Evolutionary conservation across 1,140 invertebrate genomes (phyloP), one percentile per base, ranked within the genome.

Genomic region (Drosophila albomicans): DNA sequence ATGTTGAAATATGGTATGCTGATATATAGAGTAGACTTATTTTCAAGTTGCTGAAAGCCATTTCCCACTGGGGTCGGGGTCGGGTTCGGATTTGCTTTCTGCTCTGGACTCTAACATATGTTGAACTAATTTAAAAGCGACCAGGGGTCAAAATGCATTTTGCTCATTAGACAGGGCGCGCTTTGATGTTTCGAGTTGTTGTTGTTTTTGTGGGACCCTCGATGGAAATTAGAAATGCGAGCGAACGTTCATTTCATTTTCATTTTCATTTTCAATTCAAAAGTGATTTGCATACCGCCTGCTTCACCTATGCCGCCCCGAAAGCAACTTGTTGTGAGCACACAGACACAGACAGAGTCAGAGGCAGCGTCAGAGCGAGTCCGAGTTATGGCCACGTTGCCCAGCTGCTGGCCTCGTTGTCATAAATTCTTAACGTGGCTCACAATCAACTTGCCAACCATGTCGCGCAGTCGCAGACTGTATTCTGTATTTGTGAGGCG

Each of bases 1-100:
- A 81, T 87, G 72, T 79, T 65, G 84, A 82, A 88, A 88, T 80
- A 77, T 76, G 75, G 84, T 80, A 77, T 76, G 75, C 71, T 76
- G 82, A 79, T 76, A 70, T 81, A 85, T 78, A 54, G 20, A 25
- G 35, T 38, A 32, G 30, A 41, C 62, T 58, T 59, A 71, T 38
- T 73, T 64, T 52, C 35, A 15, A 66, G 43, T 46, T 69, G 81
- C 66, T 89, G 85, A 84, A 88, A 87, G 84, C 69, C 48, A 84
- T 88, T 88, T 80, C 84, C 84, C 82, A 41, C 48, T 15, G 30
- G 30, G 30, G 30, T 32, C 30, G 54, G 70, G 63, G 52, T 52
- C 46, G 56, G 10, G 28, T 16, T 10, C 3, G 32, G 6, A 16
- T 56, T 56, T 11, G 51, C 5, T 32, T 32, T 32, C 30, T 5